Percentiles rank a stretch among this genome's conserved stretches.
phyloP scores from a whole-genome alignment of 2,888 invertebrate species.

The Hemithea aestivaria region DNA sequence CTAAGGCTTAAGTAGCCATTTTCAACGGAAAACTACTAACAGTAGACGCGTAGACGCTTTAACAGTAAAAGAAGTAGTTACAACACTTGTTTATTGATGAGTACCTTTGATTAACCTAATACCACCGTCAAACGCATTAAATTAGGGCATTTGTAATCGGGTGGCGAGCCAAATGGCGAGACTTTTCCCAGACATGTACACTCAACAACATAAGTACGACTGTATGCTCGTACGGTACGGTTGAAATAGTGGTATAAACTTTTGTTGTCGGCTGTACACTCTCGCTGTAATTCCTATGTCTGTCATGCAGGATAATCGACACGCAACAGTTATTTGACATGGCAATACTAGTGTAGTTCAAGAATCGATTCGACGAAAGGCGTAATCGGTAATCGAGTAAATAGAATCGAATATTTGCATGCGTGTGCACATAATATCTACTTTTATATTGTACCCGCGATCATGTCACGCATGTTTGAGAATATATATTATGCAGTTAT shows the following conservation, averaged over 20 bases:
- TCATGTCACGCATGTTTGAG: not conserved
- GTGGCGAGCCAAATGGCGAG: slow-evolving; percentile 24
- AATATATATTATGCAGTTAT: too few species aligned
- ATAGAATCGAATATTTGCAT: slow-evolving; percentile 8
- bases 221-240: not conserved
- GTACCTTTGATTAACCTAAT: slow-evolving; percentile 18
- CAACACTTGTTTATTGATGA: slow-evolving; percentile 8
- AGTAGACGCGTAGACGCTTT: too few species aligned
- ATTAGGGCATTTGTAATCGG: slow-evolving; percentile 44
- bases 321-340: slow-evolving; percentile 35
- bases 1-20: too few species aligned
- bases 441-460: too few species aligned
- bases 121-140: slow-evolving; percentile 28
- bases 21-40: too few species aligned
- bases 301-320: slow-evolving; percentile 31
- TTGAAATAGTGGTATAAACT: not conserved
- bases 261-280: slow-evolving; percentile 12
- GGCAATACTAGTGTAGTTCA: slow-evolving; percentile 14
- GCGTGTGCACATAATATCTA: not conserved
- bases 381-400: slow-evolving; percentile 3
- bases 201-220: slow-evolving; percentile 4
- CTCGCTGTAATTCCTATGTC: slow-evolving; percentile 41
- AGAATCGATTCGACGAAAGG: slow-evolving; percentile 10
- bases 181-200: slow-evolving; percentile 39
- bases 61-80: too few species aligned